Base-by-base conservation (phyloP, 1,140 invertebrate genomes). In the Zophobas atratus region DNA sequence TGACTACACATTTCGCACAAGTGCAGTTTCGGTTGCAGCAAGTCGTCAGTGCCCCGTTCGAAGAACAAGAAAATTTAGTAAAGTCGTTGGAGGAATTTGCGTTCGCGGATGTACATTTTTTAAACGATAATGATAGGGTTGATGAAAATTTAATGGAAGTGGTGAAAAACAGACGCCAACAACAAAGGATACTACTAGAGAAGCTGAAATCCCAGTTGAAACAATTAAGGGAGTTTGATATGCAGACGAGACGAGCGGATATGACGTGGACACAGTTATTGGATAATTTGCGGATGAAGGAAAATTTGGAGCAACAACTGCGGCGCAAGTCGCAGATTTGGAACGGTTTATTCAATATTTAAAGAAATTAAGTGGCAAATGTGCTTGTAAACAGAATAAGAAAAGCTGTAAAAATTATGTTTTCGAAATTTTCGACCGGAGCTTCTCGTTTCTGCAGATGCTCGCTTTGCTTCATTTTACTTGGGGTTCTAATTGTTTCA, bases 1-100 rank as follows among this genome's bases (percentile, higher is more conserved):
- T 99, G 72, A 99, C 97, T 1, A 97, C 97, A 34, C 98, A 99
- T 88, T 98, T 99, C 87, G 98, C 98, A 63, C 98, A 99, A 88
- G 94, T 99, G 6, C 97, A 99, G 87, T 96, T 99, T 86, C 90
- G 98, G 76, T 89, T 99, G 53, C 93, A 96, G 78, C 97, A 99
- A 89, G 98, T 99, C 84, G 93, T 97, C 3, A 94, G 96, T 85
- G 95, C 97, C 1, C 92, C 94, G 2, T 67, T 67, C 0, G 91
- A 94, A 79, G 93, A 97, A 80, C 97, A 97, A 86, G 96, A 98
- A 89, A 91, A 88, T 60, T 89, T 99, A 85, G 86, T 99, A 34
- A 95, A 97, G 85, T 96, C 97, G 82, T 88, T 99, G 6, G 97
- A 99, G 87, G 95, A 98, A 85, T 99, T 99, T 89, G 97, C 98